A percentile compares a stretch with the other conserved stretches of the same genome.
These are phyloP conservation scores for Poeciliopsis retropinna DNA, from an alignment of 2,113 vertebrate species.

Conservation along the genomic window DNA sequence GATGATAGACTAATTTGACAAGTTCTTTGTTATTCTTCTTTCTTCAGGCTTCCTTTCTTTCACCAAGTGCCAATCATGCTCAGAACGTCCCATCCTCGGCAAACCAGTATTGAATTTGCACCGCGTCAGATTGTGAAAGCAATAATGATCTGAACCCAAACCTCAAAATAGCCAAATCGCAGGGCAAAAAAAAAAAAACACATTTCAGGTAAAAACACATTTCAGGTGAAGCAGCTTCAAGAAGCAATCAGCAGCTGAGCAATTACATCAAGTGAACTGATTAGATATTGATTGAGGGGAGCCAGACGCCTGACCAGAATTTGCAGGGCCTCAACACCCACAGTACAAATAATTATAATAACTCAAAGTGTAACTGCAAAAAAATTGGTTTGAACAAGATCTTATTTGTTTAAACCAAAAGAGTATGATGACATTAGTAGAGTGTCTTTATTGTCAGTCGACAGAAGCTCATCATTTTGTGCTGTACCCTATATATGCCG, in stretches of 20 bases:
- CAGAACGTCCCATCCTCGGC: constrained; percentile 38
- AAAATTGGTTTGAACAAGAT: background rate
- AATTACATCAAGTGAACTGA: constrained; percentile 52
- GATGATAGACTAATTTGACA: constrained; percentile 67
- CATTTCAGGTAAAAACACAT: constrained; percentile 25
- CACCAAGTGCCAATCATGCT: constrained; percentile 64
- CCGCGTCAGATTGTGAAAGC: constrained; percentile 22
- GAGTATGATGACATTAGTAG: constrained; percentile 45
- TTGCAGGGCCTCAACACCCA: constrained; percentile 18
- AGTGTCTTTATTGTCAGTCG: constrained; percentile 59
- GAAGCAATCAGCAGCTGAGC: constrained; percentile 56
- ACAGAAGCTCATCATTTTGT: constrained; percentile 59
- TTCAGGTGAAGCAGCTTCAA: constrained; percentile 41
- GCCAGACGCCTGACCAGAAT: constrained; percentile 54
- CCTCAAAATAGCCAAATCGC: background rate
- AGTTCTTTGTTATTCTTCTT: constrained; percentile 64
- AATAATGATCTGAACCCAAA: constrained; percentile 11
- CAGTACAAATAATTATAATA: constrained; percentile 8
- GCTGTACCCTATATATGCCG: constrained; percentile 61
- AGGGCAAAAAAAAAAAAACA: background rate
- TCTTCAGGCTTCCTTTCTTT: constrained; percentile 51
- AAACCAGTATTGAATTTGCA: constrained; percentile 30
- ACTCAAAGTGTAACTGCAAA: background rate
- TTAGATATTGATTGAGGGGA: constrained; percentile 58
- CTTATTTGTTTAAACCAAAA: constrained; percentile 20